Evolutionary conservation across 2,113 vertebrate species (phyloP).

Genomic region (Synchiropus splendidus): DNA sequence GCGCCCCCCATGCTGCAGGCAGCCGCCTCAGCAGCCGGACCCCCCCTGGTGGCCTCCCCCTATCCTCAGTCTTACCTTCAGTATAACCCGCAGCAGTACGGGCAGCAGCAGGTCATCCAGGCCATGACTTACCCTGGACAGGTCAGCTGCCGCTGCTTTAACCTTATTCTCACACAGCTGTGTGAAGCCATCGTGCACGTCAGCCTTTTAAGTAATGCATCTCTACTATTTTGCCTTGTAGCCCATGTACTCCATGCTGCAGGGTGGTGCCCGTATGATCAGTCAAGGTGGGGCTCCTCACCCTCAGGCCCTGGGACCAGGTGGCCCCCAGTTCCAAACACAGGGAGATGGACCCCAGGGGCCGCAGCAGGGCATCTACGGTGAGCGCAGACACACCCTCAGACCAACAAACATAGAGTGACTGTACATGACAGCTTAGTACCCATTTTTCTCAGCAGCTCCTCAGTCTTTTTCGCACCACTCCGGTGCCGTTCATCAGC

Average conservation of each 20-base stretch:
- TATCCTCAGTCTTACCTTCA: conserved; percentile 81
- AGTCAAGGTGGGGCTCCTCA: conserved; percentile 75
- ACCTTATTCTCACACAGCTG: background rate
- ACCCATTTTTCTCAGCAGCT: conserved; percentile 46
- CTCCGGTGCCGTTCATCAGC: conserved; percentile 77
- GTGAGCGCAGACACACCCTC: conserved; percentile 48
- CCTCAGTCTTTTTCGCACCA: conserved; percentile 83
- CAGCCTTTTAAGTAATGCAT: background rate
- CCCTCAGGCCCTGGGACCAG: conserved; percentile 77
- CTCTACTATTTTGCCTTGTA: conserved; percentile 23
- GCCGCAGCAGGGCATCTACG: conserved; percentile 79
- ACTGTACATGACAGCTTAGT: background rate
- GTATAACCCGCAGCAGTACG: conserved; percentile 82
- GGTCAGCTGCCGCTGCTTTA: conserved; percentile 40
- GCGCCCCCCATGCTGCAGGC: conserved; percentile 79
- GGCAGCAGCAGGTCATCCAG: conserved; percentile 83
- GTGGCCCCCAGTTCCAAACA: conserved; percentile 75
- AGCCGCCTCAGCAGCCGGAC: conserved; percentile 75
- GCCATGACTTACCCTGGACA: conserved; percentile 82
- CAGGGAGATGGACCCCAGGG: conserved; percentile 77
- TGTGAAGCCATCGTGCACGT: too few species aligned
- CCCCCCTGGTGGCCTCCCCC: conserved; percentile 79
- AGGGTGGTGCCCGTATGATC: conserved; percentile 78
- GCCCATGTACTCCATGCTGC: conserved; percentile 78
- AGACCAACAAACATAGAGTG: too few species aligned